These are phyloP conservation scores for Stegostoma tigrinum DNA, from an alignment of 2,113 vertebrate species.

Conservation along the genomic window DNA sequence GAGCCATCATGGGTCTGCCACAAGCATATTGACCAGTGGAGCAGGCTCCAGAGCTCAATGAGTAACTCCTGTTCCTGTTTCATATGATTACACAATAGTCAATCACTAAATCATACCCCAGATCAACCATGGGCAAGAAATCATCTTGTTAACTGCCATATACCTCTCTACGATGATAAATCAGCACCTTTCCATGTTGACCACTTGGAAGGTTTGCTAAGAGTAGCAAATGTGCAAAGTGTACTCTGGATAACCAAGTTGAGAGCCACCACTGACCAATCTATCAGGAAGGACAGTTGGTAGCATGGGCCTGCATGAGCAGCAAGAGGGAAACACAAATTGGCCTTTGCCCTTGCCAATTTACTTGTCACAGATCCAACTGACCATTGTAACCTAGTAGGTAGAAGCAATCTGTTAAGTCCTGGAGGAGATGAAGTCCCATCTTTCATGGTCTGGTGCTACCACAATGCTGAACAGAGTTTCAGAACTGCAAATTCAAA, in stretches of 20 bases:
- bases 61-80: too few relatives aligned
- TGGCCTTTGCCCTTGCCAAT: not conserved
- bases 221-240: not conserved
- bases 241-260: not conserved
- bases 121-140: not conserved
- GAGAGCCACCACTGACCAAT: not conserved
- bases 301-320: not conserved
- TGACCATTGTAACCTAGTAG: not conserved
- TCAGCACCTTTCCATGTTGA: not conserved
- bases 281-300: not conserved
- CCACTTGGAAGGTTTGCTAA: not conserved
- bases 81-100: too few relatives aligned
- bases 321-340: not conserved
- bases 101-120: not conserved
- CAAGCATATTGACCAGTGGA: too few relatives aligned
- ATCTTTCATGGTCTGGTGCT: not conserved
- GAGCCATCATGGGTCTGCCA: too few relatives aligned
- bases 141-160: not conserved
- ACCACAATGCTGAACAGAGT: too few relatives aligned
- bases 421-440: not conserved
- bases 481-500: too few relatives aligned
- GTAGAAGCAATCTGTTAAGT: too few relatives aligned
- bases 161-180: not conserved
- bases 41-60: too few relatives aligned
- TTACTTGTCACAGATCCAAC: not conserved